Base-by-base conservation (phyloP, 2,888 invertebrate genomes). In the Labia minor region DNA sequence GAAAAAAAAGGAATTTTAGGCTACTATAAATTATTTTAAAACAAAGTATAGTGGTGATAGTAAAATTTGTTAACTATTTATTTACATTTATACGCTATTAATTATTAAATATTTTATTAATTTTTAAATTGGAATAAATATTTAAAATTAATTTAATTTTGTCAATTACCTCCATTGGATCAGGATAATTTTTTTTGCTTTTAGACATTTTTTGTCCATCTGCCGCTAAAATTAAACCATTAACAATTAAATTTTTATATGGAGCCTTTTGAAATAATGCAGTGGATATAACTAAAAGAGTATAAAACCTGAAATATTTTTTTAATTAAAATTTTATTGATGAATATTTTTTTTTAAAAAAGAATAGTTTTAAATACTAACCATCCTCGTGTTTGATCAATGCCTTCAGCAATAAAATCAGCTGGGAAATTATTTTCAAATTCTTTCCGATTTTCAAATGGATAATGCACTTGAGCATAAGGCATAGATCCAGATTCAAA, bases 171-270 rank as follows among this genome's bases (percentile, higher is more conserved):
- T 91, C 88, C 79, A 95, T 81, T 0, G 99, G 98, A 81, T 99
- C 97, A 0, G 99, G 99, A 78, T 96, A 99, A 77, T 99, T 99
- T 78, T 97, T 95, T 80, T 97, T 97, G 21, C 98, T 84, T 77
- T 99, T 99, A 0, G 97, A 97, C 99, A 99, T 99, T 79, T 99
- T 99, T 76, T 96, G 95, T 0, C 99, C 99, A 81, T 99, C 98
- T 37, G 90, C 78, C n/a, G 97, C 98, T 68, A 99, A 80, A 0
- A 99, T 90, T 67, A 99, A 82, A 1, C 99, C 99, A 77, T 95
- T 98, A 18, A 90, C 95, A 71, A 99, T 94, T 61, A 99, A 83
- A 79, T 99, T 99, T 77, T 97, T 97, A 78, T 95, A 99, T 0
- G 99, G 98, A 0, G 99, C 89, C 76, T 94, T 95, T 65, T 92